phyloP scores from a whole-genome alignment of 2,797 vertebrate genomes.

The Diceros bicornis region DNA sequence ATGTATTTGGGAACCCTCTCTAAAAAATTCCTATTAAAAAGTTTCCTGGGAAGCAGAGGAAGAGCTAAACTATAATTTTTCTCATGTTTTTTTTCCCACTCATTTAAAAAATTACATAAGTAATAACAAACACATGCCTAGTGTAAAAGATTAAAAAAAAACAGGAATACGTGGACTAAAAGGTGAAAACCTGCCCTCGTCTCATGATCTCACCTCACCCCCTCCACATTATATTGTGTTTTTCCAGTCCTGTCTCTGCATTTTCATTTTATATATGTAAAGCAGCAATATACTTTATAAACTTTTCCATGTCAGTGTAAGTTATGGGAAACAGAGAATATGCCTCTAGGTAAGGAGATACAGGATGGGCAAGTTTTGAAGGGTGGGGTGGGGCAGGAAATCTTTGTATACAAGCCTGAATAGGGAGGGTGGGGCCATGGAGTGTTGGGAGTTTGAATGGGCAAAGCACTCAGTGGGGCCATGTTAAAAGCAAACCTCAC shows the following conservation, averaged over 20 bases:
- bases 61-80: not conserved
- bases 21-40: not conserved
- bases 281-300: not conserved
- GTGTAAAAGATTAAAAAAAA: not conserved
- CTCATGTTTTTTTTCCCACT: not conserved
- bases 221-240: not conserved
- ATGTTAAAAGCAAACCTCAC: not conserved
- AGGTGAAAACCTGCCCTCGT: not conserved
- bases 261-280: not conserved
- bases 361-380: conserved; percentile 4
- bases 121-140: not conserved
- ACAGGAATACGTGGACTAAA: not conserved
- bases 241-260: not conserved
- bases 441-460: not conserved
- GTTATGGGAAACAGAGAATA: not conserved
- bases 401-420: not conserved
- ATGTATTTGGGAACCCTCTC: not conserved
- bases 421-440: not conserved
- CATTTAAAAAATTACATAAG: not conserved
- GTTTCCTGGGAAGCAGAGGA: not conserved
- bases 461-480: not conserved
- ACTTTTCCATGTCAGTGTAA: not conserved
- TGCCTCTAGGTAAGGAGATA: not conserved
- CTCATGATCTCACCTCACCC: not conserved
- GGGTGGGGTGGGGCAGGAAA: not conserved